A percentile compares a stretch with the other conserved stretches of the same genome.
Evolutionary conservation across 1,140 invertebrate genomes (phyloP).

Genomic region (Aphelinus atriplicis): DNA sequence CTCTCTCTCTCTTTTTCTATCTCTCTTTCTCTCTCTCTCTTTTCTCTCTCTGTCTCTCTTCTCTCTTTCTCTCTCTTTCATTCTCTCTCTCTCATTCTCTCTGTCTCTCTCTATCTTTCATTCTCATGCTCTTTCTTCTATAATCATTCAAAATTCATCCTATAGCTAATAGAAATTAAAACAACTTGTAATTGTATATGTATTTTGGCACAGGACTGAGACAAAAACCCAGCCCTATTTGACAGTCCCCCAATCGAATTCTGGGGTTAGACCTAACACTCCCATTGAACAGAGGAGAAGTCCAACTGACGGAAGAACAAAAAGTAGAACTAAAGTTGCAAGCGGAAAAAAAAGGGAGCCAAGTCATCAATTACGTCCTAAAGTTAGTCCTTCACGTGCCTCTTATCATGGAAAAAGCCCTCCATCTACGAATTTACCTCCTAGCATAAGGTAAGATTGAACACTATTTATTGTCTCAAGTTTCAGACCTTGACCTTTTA

Average conservation of each 20-base stretch:
- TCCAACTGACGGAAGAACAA: slow-evolving; percentile 70
- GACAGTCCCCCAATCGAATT: slow-evolving; percentile 44
- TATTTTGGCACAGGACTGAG: slow-evolving; percentile 48
- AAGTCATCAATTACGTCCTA: slow-evolving; percentile 61
- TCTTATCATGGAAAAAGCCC: slow-evolving; percentile 67
- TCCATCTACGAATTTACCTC: slow-evolving; percentile 44
- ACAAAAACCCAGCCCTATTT: slow-evolving; percentile 46
- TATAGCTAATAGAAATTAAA: slow-evolving; percentile 1
- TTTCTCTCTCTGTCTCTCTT: not conserved
- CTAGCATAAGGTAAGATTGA: slow-evolving; percentile 27
- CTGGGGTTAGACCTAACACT: slow-evolving; percentile 58
- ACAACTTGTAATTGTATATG: not conserved
- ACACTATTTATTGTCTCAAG: too few relatives aligned
- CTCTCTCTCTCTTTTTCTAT: not conserved
- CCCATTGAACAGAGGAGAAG: slow-evolving; percentile 61
- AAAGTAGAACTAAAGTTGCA: slow-evolving; percentile 72
- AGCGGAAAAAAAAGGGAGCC: slow-evolving; percentile 69
- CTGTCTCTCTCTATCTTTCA: not conserved
- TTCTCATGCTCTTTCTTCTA: not conserved
- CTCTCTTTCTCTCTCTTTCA: not conserved
- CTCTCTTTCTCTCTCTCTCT: too few relatives aligned
- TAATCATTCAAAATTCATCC: not conserved
- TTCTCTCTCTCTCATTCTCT: not conserved
- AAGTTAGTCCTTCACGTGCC: slow-evolving; percentile 66
- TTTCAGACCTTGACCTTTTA: too few relatives aligned